These are phyloP conservation scores for Caradrina kadenii DNA, from an alignment of 2,888 invertebrate species.

Conservation along the genomic window DNA sequence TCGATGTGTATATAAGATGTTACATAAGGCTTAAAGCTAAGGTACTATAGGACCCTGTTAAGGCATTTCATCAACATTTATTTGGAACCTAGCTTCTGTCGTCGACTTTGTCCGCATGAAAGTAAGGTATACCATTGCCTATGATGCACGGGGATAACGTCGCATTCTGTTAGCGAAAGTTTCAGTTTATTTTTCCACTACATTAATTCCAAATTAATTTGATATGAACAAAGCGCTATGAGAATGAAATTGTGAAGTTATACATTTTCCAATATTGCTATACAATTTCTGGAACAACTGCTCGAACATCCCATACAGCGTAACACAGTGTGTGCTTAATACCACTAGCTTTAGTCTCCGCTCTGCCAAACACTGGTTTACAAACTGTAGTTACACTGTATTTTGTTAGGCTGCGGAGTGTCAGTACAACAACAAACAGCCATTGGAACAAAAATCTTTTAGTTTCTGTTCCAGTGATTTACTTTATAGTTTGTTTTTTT, in stretches of 20 bases:
- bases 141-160: too few species aligned
- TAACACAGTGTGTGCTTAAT: constrained; percentile 32
- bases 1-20: too few species aligned
- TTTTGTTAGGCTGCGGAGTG: constrained; percentile 14
- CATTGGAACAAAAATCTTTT: constrained; percentile 29
- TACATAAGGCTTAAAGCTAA: too few species aligned
- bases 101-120: too few species aligned
- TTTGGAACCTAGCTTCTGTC: too few species aligned
- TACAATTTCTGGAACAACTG: constrained; percentile 15
- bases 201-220: not conserved
- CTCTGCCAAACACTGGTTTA: constrained; percentile 50
- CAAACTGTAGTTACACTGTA: constrained; percentile 29
- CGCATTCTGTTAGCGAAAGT: too few species aligned
- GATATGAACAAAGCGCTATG: too few species aligned
- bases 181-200: not conserved
- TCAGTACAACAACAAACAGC: constrained; percentile 37
- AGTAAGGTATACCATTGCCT: too few species aligned
- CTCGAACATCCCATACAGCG: constrained; percentile 11
- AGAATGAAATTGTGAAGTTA: not conserved
- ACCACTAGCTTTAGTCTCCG: constrained; percentile 33
- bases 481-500: not conserved
- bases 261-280: not conserved
- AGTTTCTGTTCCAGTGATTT: constrained; percentile 9
- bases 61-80: too few species aligned
- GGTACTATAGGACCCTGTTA: too few species aligned